Evolutionary conservation across 1,140 invertebrate genomes (phyloP), one percentile per base, ranked within the genome.

Genomic region (Popillia japonica): DNA sequence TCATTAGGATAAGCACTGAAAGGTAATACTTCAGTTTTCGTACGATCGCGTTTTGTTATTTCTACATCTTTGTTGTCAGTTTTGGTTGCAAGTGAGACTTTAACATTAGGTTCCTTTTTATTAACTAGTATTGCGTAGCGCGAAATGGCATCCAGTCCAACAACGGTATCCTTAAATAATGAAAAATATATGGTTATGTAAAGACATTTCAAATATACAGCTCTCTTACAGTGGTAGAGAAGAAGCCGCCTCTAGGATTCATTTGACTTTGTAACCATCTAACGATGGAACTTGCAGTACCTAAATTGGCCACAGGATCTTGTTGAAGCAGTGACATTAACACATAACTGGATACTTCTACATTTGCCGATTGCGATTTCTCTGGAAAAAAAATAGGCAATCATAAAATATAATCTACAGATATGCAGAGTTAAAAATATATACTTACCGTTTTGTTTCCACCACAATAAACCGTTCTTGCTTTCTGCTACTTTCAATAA

Each of bases 321-420:
- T 90, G 81, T 80, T 88, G 87, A 44, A 92, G 81, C 55, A 91
- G 86, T 17, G 92, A 89, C 48, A 94, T 84, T 11, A 94, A 82
- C 1, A 88, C 91, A 83, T 94, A 95, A 2, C 92, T 88, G 2
- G 92, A 93, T 83, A 92, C 92, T 85, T 95, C 93, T 72, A 94
- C 89, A 80, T 85, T 82, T 73, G 80, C 82, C 2, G 85, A 78
- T 7, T 40, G 48, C 17, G 78, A 41, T 41, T 44, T 41, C 4
- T 44, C 72, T 55, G 72, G 0, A 42, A 48, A 23, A 34, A 34
- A 34, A 34, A 34, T 2, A 34, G 4, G 27, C 1, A 34, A 4
- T 34, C 4, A 34, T 34, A 34, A 4, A 34, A 34, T 2, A 4
- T 2, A 34, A 34, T 4, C 4, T 4, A 4, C 27, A 34, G 27